phyloP scores from a whole-genome alignment of 2,888 invertebrate species.

The Baronia brevicornis region DNA sequence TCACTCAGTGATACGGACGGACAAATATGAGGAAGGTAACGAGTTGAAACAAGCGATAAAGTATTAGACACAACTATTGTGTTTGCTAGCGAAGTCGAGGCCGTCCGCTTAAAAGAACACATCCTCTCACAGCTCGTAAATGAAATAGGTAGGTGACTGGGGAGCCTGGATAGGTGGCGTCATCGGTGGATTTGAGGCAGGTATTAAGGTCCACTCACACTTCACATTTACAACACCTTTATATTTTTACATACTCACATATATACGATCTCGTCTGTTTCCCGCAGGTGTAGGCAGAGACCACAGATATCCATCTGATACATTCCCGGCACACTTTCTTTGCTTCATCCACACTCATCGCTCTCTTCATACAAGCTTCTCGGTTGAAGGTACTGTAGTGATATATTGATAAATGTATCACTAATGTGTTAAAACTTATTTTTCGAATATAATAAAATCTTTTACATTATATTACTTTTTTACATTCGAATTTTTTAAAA shows the following conservation, averaged over 20 bases:
- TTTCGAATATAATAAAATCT: too few species aligned
- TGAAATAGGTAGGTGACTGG: conserved; percentile 11
- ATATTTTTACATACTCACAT: not conserved
- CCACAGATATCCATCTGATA: too few species aligned
- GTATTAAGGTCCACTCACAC: conserved; percentile 4
- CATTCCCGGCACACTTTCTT: too few species aligned
- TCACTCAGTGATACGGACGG: not conserved
- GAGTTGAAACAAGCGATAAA: conserved; percentile 4
- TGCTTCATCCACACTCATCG: too few species aligned
- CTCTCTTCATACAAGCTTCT: too few species aligned
- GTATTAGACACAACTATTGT: conserved; percentile 2
- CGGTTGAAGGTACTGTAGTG: too few species aligned
- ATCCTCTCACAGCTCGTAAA: conserved; percentile 12
- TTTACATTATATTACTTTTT: too few species aligned
- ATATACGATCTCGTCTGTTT: too few species aligned
- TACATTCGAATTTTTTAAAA: too few species aligned
- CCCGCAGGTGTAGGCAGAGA: too few species aligned
- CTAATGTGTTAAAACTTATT: too few species aligned
- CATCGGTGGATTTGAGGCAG: conserved; percentile 12
- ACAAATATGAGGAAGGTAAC: not conserved
- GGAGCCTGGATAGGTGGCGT: conserved; percentile 11
- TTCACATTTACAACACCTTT: not conserved
- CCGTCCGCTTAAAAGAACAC: conserved; percentile 5
- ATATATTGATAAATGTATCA: too few species aligned
- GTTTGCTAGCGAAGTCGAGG: conserved; percentile 8